A percentile compares a stretch with the other conserved stretches of the same genome.
These are phyloP conservation scores for Acromyrmex heyeri DNA, from an alignment of 1,140 invertebrate genomes.

Conservation along the genomic window DNA sequence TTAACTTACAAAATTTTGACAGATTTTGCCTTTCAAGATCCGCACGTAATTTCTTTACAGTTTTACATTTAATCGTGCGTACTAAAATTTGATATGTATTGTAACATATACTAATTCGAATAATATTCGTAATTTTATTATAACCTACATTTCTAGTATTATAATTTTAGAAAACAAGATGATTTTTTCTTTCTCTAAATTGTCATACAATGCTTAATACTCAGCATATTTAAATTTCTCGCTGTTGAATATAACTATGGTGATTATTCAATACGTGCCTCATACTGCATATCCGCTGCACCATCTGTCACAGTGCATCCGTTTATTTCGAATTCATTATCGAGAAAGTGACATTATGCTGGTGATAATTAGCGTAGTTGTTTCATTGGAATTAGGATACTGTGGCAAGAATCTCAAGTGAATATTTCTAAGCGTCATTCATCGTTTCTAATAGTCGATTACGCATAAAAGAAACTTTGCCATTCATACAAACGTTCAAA, in stretches of 20 bases:
- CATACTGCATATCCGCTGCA: background rate
- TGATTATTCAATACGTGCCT: conserved; percentile 4
- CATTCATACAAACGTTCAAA: background rate
- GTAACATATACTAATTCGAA: background rate
- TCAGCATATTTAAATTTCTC: background rate
- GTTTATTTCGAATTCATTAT: conserved; percentile 15
- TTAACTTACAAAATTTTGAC: background rate
- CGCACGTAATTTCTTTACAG: background rate
- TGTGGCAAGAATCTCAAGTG: conserved; percentile 1
- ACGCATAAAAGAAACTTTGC: background rate
- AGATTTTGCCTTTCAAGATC: background rate
- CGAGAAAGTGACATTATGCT: conserved; percentile 30
- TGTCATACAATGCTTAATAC: background rate
- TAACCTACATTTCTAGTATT: background rate
- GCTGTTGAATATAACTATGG: background rate
- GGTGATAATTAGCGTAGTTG: conserved; percentile 36
- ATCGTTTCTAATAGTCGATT: conserved; percentile 3
- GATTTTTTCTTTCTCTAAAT: background rate
- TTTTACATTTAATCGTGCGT: background rate
- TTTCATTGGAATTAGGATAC: conserved; percentile 21
- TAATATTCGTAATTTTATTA: background rate
- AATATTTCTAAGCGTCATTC: background rate
- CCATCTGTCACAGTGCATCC: conserved; percentile 8
- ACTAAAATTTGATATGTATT: background rate
- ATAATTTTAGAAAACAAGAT: conserved; percentile 20